phyloP scores from a whole-genome alignment of 2,797 vertebrate species.

The Sardinella longiceps region DNA sequence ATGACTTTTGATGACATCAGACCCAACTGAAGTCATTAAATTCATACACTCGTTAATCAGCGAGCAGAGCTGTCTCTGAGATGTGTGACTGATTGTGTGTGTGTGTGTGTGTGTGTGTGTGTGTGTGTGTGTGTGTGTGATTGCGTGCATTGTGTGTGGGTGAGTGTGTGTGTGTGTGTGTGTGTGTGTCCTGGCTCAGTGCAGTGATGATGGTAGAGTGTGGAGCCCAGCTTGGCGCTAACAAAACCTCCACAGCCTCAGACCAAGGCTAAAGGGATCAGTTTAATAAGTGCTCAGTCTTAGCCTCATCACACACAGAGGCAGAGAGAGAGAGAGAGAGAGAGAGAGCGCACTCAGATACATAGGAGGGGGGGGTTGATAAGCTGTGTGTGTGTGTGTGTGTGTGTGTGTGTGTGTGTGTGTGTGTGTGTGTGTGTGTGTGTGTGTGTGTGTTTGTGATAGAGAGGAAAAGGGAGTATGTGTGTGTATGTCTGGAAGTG shows the following conservation, averaged over 20 bases:
- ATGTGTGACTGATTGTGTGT: neutral
- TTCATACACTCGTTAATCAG: neutral
- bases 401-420: neutral
- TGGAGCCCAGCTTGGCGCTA: neutral
- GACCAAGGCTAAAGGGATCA: neutral
- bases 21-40: neutral
- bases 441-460: neutral
- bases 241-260: neutral
- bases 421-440: constrained; percentile 6
- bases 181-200: neutral
- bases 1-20: neutral
- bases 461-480: neutral
- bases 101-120: constrained; percentile 3
- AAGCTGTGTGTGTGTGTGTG: constrained; percentile 15
- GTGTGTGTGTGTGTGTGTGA: neutral
- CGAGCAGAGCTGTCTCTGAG: neutral
- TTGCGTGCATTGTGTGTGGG: neutral
- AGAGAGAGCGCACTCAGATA: neutral
- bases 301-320: neutral
- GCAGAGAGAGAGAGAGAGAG: neutral
- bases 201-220: neutral
- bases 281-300: neutral
- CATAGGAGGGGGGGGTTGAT: too few relatives aligned
- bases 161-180: neutral
- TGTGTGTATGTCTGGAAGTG: neutral